Conservation (phyloP, 2,113 vertebrate species). For the Heloderma charlesbogerti region DNA sequence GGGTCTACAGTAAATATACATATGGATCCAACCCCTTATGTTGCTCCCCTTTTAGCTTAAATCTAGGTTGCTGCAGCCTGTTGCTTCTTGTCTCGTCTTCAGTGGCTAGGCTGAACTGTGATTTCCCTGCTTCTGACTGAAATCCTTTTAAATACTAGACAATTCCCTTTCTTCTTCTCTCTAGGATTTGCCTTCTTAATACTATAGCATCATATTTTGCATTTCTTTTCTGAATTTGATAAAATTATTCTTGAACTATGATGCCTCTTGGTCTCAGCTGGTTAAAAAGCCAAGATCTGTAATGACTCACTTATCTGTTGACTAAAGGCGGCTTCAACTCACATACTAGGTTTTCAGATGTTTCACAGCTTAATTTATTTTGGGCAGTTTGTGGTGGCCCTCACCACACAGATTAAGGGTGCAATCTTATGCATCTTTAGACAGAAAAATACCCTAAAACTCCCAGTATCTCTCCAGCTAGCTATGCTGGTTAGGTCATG, state of each 20-base stretch:
- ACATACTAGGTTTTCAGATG: background rate
- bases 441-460: too few species aligned
- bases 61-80: background rate
- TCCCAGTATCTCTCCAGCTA: too few species aligned
- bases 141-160: background rate
- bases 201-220: too few species aligned
- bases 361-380: too few species aligned
- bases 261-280: background rate
- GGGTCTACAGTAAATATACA: too few species aligned
- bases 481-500: too few species aligned
- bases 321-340: background rate
- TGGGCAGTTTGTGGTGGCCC: too few species aligned
- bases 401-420: too few species aligned
- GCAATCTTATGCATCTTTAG: too few species aligned
- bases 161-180: background rate
- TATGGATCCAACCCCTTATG: too few species aligned
- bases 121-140: background rate
- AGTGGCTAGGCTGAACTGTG: background rate
- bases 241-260: background rate
- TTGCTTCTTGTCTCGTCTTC: background rate
- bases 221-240: background rate
- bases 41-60: background rate
- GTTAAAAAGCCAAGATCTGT: background rate
- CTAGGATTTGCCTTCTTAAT: background rate
- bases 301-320: background rate